Conservation (phyloP, 2,113 vertebrate species). For the Pelecanoides urinatrix region DNA sequence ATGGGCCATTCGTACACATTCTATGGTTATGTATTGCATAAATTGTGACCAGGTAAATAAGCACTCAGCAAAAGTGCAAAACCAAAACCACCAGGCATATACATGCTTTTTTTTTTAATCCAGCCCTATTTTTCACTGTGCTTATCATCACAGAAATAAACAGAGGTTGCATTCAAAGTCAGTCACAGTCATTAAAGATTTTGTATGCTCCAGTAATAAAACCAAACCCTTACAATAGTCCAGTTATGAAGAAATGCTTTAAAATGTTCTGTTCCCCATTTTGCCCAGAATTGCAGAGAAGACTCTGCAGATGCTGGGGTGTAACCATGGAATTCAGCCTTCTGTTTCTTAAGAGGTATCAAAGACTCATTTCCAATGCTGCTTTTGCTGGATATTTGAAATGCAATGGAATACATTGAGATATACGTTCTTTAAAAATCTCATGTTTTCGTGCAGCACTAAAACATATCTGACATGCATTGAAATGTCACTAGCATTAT, state of each 20-base stretch:
- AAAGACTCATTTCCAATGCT: not conserved
- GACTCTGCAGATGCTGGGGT: not conserved
- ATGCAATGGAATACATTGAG: not conserved
- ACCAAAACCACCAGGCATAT: not conserved
- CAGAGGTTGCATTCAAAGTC: not conserved
- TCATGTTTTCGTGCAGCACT: constrained; percentile 7
- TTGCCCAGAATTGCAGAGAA: not conserved
- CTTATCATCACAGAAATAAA: not conserved
- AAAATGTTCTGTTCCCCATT: not conserved
- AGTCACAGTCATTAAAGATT: not conserved
- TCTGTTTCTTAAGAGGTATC: not conserved
- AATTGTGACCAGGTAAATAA: not conserved
- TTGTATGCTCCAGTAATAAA: not conserved
- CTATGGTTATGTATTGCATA: not conserved
- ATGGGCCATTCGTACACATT: not conserved
- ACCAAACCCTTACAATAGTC: not conserved
- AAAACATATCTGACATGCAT: not conserved
- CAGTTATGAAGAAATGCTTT: not conserved
- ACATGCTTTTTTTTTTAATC: not conserved
- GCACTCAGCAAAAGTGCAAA: not conserved
- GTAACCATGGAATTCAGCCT: not conserved
- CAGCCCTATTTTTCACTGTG: not conserved
- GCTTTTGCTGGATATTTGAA: not conserved
- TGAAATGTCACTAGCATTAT: constrained; percentile 2
- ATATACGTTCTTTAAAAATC: not conserved